Evolutionary conservation across 2,888 invertebrate genomes (phyloP).

Genomic region (Agapostemon virescens): DNA sequence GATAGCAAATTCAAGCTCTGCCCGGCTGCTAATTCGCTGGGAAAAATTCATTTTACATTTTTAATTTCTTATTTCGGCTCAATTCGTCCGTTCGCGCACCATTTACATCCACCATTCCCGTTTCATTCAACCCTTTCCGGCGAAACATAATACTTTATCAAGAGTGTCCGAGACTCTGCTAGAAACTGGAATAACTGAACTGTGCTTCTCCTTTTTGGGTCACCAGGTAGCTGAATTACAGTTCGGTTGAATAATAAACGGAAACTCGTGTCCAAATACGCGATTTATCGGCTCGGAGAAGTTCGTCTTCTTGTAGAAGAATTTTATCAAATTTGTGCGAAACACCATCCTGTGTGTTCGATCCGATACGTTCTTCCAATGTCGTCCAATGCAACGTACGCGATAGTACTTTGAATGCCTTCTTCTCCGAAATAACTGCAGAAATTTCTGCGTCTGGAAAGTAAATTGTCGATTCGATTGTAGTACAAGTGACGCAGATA

Average conservation of each 20-base stretch:
- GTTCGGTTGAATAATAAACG: conserved; percentile 5
- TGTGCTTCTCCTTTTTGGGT: neutral
- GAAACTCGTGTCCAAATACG: neutral
- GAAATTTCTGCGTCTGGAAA: neutral
- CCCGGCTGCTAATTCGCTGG: conserved; percentile 51
- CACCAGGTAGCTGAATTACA: neutral
- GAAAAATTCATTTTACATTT: conserved; percentile 48
- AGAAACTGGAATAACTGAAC: neutral
- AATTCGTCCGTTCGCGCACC: conserved; percentile 29
- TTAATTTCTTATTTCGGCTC: conserved; percentile 46
- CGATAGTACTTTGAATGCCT: neutral
- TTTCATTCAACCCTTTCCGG: conserved; percentile 25
- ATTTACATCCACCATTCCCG: conserved; percentile 14
- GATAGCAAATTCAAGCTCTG: conserved; percentile 58
- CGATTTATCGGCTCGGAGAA: neutral
- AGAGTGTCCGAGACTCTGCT: conserved; percentile 9
- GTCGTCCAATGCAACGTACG: neutral
- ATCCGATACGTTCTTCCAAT: too few relatives aligned
- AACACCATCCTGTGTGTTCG: neutral
- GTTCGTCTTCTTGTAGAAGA: neutral
- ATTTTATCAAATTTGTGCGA: neutral
- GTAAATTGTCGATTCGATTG: neutral
- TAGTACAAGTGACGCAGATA: neutral
- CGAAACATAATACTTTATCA: conserved; percentile 33
- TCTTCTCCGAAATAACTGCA: neutral